Evolutionary conservation across 2,113 vertebrate genomes (phyloP).

Genomic region (Rhynchomys soricoides): DNA sequence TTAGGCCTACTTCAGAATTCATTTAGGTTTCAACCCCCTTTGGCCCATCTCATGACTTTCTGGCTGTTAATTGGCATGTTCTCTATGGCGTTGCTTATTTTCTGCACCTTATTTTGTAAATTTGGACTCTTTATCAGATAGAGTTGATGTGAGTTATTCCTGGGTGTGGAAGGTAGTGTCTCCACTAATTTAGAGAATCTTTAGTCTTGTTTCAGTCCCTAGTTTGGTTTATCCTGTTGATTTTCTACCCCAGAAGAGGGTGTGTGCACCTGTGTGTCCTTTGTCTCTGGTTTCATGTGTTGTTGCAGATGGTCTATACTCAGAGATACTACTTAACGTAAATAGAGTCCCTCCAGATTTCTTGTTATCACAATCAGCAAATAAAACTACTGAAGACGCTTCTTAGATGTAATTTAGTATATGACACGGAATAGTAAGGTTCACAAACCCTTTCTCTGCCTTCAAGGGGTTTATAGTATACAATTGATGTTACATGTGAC

Average conservation of each 20-base stretch:
- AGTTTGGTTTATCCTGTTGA: constrained; percentile 17
- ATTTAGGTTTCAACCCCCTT: not conserved
- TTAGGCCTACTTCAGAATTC: constrained; percentile 36
- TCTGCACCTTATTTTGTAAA: constrained; percentile 63
- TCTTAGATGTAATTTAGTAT: constrained; percentile 42
- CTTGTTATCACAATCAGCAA: constrained; percentile 20
- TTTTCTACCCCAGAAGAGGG: constrained; percentile 9
- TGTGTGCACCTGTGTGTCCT: not conserved
- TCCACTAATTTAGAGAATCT: constrained; percentile 62
- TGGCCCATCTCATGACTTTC: not conserved
- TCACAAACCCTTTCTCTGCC: constrained; percentile 7
- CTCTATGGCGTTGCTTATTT: constrained; percentile 40
- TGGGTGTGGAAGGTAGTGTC: constrained; percentile 60
- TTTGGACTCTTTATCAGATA: constrained; percentile 50
- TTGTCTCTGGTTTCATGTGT: constrained; percentile 15
- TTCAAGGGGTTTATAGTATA: constrained; percentile 34
- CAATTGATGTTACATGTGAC: constrained; percentile 17
- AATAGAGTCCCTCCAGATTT: not conserved
- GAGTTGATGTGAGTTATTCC: constrained; percentile 34
- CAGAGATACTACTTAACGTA: not conserved
- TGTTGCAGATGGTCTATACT: not conserved
- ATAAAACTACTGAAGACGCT: not conserved
- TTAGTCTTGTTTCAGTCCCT: constrained; percentile 72
- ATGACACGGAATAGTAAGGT: not conserved
- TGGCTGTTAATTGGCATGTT: constrained; percentile 26